Evolutionary conservation across 2,888 invertebrate genomes (phyloP).

Genomic region (Pristionchus mayeri): DNA sequence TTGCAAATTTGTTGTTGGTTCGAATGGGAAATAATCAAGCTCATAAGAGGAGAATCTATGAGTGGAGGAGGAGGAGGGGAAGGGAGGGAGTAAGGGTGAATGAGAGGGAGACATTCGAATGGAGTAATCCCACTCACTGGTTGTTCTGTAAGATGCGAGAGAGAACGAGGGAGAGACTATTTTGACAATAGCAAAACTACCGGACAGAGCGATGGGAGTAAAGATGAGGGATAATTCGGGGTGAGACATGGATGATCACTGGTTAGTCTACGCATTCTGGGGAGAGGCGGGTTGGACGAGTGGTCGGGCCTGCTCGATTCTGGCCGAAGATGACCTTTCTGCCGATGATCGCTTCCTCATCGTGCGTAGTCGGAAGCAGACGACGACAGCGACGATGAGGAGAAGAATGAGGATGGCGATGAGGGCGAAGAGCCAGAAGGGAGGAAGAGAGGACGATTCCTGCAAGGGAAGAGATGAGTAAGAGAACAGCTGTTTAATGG

Average conservation of each 20-base stretch:
- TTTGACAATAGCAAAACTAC: conserved; percentile 23
- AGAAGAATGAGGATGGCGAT: background rate
- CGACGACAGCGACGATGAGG: background rate
- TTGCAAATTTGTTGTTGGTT: background rate
- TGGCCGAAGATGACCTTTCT: background rate
- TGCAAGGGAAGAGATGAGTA: background rate
- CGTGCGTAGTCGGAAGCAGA: background rate
- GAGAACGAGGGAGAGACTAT: background rate
- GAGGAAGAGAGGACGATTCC: background rate
- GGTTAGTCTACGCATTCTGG: background rate
- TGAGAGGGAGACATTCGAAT: conserved; percentile 4
- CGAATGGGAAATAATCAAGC: conserved; percentile 25
- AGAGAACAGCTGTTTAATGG: background rate
- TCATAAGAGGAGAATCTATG: conserved; percentile 26
- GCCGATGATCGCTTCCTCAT: background rate
- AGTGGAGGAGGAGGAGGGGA: background rate
- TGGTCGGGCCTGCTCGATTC: conserved; percentile 1
- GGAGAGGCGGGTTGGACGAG: conserved; percentile 13
- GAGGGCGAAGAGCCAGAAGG: background rate
- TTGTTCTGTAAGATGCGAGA: conserved; percentile 34
- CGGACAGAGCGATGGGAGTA: background rate
- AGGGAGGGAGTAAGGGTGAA: background rate
- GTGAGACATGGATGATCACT: background rate
- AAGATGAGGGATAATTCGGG: background rate
- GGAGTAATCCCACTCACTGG: conserved; percentile 23